Percentiles rank a stretch among this genome's conserved stretches.
Evolutionary conservation across 2,113 vertebrate species (phyloP).

Genomic region (Spilogale gracilis): DNA sequence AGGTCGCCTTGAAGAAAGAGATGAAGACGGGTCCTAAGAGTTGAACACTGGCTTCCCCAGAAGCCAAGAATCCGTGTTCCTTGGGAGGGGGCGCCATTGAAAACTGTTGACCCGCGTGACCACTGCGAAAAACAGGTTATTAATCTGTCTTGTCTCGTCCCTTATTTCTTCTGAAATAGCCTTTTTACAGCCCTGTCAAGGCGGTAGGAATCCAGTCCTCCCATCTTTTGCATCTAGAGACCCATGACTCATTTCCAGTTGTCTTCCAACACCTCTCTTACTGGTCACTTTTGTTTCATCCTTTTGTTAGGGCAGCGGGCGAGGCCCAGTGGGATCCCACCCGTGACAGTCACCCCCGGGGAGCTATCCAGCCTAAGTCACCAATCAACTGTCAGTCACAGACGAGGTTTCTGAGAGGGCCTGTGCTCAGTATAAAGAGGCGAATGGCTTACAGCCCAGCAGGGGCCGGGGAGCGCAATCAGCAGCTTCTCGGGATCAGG

Average conservation of each 20-base stretch:
- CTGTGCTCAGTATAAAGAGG: background rate
- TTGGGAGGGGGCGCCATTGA: constrained; percentile 20
- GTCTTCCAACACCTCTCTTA: background rate
- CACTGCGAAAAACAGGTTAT: background rate
- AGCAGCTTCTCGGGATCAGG: background rate
- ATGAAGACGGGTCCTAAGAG: background rate
- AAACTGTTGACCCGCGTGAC: background rate
- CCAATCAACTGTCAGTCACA: background rate
- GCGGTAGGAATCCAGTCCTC: background rate
- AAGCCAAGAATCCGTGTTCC: background rate
- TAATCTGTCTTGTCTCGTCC: background rate
- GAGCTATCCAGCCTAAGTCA: background rate
- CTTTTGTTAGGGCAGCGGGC: background rate
- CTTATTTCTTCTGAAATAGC: constrained; percentile 17
- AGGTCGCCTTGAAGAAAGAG: background rate
- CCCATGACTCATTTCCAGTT: background rate
- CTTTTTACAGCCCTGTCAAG: background rate
- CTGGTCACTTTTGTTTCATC: background rate
- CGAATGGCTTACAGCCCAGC: background rate
- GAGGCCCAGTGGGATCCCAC: background rate
- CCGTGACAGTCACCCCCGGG: background rate
- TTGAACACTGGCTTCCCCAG: background rate
- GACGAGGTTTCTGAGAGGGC: background rate
- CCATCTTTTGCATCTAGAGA: background rate
- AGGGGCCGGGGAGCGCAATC: background rate